Evolutionary conservation across 2,888 invertebrate genomes (phyloP).

Genomic region (Dastarcus helophoroides): DNA sequence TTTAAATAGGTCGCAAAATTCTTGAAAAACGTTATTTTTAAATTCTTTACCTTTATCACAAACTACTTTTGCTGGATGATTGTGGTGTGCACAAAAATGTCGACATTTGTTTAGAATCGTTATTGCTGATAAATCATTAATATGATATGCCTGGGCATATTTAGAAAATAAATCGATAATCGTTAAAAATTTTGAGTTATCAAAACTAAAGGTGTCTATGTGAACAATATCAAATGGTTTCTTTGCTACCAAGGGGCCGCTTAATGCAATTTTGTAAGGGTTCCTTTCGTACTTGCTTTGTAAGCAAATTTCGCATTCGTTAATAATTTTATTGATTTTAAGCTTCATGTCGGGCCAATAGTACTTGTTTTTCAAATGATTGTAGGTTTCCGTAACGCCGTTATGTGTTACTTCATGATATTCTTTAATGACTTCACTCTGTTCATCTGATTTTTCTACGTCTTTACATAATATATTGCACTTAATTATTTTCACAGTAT

Average conservation of each 20-base stretch:
- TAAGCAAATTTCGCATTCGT: constrained; percentile 8
- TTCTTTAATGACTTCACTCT: constrained; percentile 6
- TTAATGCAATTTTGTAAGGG: constrained; percentile 3
- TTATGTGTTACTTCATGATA: constrained; percentile 7
- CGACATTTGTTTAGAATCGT: constrained; percentile 5
- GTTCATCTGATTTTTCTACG: constrained; percentile 5
- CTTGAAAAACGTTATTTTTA: constrained; percentile 5
- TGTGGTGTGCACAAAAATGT: constrained; percentile 8
- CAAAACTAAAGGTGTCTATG: constrained; percentile 7
- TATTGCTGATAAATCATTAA: constrained; percentile 4
- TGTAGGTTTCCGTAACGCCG: constrained; percentile 6
- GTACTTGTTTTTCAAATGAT: constrained; percentile 6
- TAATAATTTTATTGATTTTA: constrained; percentile 8
- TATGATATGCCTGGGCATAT: constrained; percentile 9
- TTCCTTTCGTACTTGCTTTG: constrained; percentile 9
- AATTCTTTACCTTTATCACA: constrained; percentile 4
- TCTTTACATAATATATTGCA: constrained; percentile 7
- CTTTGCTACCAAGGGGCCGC: constrained; percentile 5
- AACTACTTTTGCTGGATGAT: constrained; percentile 4
- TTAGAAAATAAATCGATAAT: constrained; percentile 8
- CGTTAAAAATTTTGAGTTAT: constrained; percentile 6
- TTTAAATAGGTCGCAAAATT: constrained; percentile 7
- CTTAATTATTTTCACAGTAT: constrained; percentile 7
- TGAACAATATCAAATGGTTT: constrained; percentile 8
- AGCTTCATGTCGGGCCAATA: constrained; percentile 8